phyloP scores from a whole-genome alignment of 2,888 invertebrate species.

The Caenorhabditis sp. region DNA sequence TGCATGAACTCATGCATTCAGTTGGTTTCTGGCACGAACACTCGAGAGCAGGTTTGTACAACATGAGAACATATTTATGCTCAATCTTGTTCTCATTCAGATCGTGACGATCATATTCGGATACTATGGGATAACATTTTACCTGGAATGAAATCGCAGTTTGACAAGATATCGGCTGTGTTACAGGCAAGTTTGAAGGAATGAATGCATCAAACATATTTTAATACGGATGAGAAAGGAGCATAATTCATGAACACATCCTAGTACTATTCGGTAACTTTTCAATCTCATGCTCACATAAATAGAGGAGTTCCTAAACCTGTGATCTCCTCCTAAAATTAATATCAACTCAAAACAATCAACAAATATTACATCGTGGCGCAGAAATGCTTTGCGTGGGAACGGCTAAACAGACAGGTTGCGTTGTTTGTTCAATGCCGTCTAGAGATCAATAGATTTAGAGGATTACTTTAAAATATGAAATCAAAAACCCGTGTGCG shows the following conservation, averaged over 20 bases:
- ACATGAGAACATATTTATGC: neutral
- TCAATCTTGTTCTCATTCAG: slow-evolving; percentile 64
- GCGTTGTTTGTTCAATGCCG: slow-evolving; percentile 8
- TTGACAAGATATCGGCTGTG: slow-evolving; percentile 79
- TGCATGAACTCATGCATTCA: slow-evolving; percentile 82
- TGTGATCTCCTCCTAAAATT: too few relatives aligned
- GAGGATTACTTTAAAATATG: neutral
- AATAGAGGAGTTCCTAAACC: too few relatives aligned
- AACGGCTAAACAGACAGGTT: slow-evolving; percentile 9
- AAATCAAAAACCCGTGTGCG: slow-evolving; percentile 15
- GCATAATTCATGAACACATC: too few relatives aligned
- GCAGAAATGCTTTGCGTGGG: neutral
- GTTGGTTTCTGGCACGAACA: slow-evolving; percentile 83
- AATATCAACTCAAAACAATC: neutral
- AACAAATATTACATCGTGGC: neutral
- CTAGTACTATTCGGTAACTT: too few relatives aligned
- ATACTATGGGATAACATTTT: slow-evolving; percentile 84
- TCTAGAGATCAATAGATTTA: slow-evolving; percentile 1
- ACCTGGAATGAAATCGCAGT: slow-evolving; percentile 83
- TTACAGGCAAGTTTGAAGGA: slow-evolving; percentile 68
- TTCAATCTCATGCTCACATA: too few relatives aligned
- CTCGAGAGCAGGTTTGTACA: slow-evolving; percentile 76
- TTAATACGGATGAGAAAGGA: too few relatives aligned
- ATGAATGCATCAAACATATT: too few relatives aligned
- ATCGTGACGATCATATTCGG: slow-evolving; percentile 84